A percentile compares a stretch with the other conserved stretches of the same genome.
phyloP scores from a whole-genome alignment of 2,888 invertebrate species.

The Monochamus alternatus region DNA sequence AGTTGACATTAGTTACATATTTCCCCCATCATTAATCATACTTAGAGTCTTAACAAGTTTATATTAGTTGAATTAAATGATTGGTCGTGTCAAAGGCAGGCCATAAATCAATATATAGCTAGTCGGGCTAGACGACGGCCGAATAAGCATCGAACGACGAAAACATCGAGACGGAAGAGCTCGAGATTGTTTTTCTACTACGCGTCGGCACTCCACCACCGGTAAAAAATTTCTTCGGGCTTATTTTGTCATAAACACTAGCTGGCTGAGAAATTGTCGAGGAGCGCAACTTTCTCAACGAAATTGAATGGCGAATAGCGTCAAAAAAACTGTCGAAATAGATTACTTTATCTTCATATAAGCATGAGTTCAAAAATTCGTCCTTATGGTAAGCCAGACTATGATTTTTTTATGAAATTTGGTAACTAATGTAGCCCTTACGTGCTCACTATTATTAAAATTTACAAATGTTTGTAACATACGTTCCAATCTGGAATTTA shows the following conservation, averaged over 20 bases:
- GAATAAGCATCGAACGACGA: background rate
- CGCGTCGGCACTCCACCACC: background rate
- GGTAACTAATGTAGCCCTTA: too few relatives aligned
- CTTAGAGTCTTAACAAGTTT: slow-evolving; percentile 48
- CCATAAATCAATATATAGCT: slow-evolving; percentile 45
- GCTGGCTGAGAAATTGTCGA: background rate
- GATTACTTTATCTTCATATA: too few relatives aligned
- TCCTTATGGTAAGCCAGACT: too few relatives aligned
- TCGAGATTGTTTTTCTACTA: background rate
- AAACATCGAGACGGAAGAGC: background rate
- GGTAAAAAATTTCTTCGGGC: background rate
- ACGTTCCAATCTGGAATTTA: too few relatives aligned
- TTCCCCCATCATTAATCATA: slow-evolving; percentile 47
- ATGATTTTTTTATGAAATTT: too few relatives aligned
- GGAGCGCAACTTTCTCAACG: too few relatives aligned
- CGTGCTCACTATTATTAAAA: too few relatives aligned
- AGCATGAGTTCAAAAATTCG: too few relatives aligned
- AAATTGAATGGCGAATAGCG: too few relatives aligned
- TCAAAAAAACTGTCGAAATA: too few relatives aligned
- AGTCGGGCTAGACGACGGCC: slow-evolving; percentile 1
- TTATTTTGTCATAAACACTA: background rate
- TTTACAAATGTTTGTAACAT: too few relatives aligned
- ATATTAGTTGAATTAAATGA: slow-evolving; percentile 50
- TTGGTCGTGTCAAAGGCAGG: slow-evolving; percentile 42
- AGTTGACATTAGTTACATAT: slow-evolving; percentile 45